Evolutionary conservation across 1,140 invertebrate genomes (phyloP), one percentile per base, ranked within the genome.

Genomic region (Pristionchus pacificus): DNA sequence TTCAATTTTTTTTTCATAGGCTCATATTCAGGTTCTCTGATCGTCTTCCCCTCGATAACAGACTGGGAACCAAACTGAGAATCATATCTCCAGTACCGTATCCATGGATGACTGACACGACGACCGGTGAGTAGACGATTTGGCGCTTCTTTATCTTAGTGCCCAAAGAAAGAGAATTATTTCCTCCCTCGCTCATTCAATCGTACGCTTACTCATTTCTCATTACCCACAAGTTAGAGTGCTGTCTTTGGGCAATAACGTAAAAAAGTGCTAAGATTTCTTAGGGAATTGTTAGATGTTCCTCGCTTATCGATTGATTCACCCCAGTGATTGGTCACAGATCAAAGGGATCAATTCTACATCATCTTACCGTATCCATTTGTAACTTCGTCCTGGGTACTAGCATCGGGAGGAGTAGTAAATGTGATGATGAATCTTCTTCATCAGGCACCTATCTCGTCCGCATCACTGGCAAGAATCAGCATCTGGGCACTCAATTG

Each of bases 31-130:
- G 38, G 19, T 49, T 6, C 38, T 49, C 38, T 10, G 38, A 49
- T 49, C 6, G 6, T 6, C 24, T 68, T 6, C 71, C 71, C 25
- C 19, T 49, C 2, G 71, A 73, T 73, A 24, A 29, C 19, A 65
- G 71, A 0, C 24, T 73, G 0, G 71, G 71, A 1, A 30, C 32
- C 2, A 68, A 68, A 19, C 33, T 73, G 6, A 27, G 71, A n/a
- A 57, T 73, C 2, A 57, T 60, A 2, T 73, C 71, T 1, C 68
- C 61, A 32, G 25, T 69, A 0, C 60, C 71, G 2, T 68, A 68
- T 28, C 66, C 71, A 1, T 73, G 71, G 65, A 69, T 73, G 65
- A 62, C 30, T 19, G 64, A 33, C 1, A n/a, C 31, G 10, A 68
- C 63, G 64, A 62, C 65, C 2, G 59, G 33, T 2, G 62, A 38